Conservation (phyloP, 2,113 vertebrate genomes). For the Cairina moschata region DNA sequence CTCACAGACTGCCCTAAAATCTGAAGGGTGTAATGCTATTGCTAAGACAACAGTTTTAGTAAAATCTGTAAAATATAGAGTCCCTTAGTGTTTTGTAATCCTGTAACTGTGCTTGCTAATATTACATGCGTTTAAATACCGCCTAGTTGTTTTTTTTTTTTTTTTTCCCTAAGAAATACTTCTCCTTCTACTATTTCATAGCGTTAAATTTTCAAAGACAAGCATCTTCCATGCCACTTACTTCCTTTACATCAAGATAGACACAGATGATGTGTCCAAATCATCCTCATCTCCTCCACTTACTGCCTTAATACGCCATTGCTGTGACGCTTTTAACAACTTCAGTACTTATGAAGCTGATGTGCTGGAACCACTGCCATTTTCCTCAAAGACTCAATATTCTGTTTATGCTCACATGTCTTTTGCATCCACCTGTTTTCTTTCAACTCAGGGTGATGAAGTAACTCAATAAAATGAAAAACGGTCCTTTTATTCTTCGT, state of each 20-base stretch:
- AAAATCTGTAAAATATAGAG: neutral
- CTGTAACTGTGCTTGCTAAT: neutral
- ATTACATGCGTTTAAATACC: neutral
- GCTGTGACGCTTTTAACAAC: neutral
- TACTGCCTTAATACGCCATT: neutral
- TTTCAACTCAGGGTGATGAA: neutral
- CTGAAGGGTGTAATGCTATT: neutral
- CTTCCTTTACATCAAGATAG: neutral
- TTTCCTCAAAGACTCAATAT: neutral
- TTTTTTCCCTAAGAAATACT: neutral
- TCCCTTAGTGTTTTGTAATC: neutral
- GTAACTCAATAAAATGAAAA: neutral
- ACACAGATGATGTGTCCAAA: neutral
- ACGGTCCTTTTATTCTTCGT: neutral
- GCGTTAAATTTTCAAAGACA: neutral
- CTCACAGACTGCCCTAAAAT: neutral
- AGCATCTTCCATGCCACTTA: neutral
- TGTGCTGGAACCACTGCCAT: neutral
- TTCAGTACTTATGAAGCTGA: neutral
- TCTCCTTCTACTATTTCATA: neutral
- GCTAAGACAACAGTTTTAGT: neutral
- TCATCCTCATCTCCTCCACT: neutral
- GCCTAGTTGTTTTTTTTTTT: neutral
- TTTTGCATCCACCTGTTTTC: neutral
- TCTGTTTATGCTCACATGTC: neutral